Evolutionary conservation across 2,113 vertebrate species (phyloP), one percentile per base, ranked within the genome.

Genomic region (Tetraodon nigroviridis): DNA sequence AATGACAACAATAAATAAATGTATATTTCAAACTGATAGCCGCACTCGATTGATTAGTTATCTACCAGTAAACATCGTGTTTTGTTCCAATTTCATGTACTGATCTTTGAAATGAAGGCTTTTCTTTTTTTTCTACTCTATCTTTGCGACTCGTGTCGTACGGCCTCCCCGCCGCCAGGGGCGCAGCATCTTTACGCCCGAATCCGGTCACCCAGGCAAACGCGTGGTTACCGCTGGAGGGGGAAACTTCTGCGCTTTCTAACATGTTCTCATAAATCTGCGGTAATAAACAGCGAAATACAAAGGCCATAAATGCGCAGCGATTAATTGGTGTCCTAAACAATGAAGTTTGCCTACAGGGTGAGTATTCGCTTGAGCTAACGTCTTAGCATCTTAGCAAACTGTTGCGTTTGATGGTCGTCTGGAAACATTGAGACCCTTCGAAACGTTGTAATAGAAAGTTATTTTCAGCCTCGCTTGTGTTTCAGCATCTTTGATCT

Each of bases 291-390:
- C 52, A 58, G 44, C 54, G 46, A 13, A n/a, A 2, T 12, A 3
- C 42, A 17, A 17, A 11, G 12, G 0, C 32, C 10, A 56, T 61
- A 56, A 22, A 78, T 45, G 58, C 16, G 1, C 10, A 0, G 1
- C 6, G 0, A 10, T 15, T 56, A 24, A 65, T 10, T 51, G 45
- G 17, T 22, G 45, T 24, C 29, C 4, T 3, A 4, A 0, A 82
- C 74, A 47, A 92, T 92, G 90, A 92, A 92, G 81, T 92, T 92
- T 45, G 81, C 89, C 2, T 92, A 90, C 51, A 80, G 76, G 85
- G 90, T 92, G 65, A 84, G 87, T 87, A 2, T 46, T 10, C 19
- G 7, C 0, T 29, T 0, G 1, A 5, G 21, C 29, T 4, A 7
- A 15, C 12, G 18, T 15, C 20, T 0, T 40, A 11, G 1, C n/a